phyloP scores from a whole-genome alignment of 2,797 vertebrate genomes.

The Pipistrellus nathusii region DNA sequence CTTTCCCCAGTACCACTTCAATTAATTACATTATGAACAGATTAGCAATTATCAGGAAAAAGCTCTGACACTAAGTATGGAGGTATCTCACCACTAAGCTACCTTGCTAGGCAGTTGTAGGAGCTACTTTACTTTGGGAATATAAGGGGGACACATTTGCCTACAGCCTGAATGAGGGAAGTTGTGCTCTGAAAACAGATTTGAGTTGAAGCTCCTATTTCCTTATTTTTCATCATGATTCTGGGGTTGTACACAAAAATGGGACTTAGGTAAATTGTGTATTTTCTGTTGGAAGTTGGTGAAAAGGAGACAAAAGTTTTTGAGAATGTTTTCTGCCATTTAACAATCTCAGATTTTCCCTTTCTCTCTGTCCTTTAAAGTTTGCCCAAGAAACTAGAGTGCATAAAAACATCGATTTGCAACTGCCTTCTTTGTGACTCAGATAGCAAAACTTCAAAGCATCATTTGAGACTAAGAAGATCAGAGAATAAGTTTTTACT shows the following conservation, averaged over 20 bases:
- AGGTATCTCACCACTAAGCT: background rate
- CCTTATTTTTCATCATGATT: slow-evolving; percentile 35
- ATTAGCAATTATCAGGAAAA: background rate
- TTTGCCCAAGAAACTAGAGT: slow-evolving; percentile 86
- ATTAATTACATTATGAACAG: background rate
- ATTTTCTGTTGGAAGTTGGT: slow-evolving; percentile 51
- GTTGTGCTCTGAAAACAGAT: slow-evolving; percentile 28
- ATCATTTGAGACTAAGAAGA: slow-evolving; percentile 71
- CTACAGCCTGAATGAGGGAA: slow-evolving; percentile 18
- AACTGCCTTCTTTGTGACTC: slow-evolving; percentile 82
- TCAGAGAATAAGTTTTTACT: slow-evolving; percentile 65
- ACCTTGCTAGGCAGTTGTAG: background rate
- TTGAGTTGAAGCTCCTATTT: slow-evolving; percentile 34
- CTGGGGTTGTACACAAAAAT: background rate
- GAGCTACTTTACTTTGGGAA: slow-evolving; percentile 23
- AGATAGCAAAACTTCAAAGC: slow-evolving; percentile 74
- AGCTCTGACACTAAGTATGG: background rate
- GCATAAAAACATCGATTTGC: slow-evolving; percentile 85
- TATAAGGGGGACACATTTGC: background rate
- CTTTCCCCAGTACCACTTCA: background rate
- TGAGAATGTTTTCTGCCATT: slow-evolving; percentile 35
- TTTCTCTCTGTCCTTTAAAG: slow-evolving; percentile 77
- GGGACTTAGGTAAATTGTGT: slow-evolving; percentile 15
- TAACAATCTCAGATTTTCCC: slow-evolving; percentile 59
- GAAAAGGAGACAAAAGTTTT: slow-evolving; percentile 21